Conservation (phyloP, 2,113 vertebrate genomes). For the Hydrochoerus hydrochaeris region DNA sequence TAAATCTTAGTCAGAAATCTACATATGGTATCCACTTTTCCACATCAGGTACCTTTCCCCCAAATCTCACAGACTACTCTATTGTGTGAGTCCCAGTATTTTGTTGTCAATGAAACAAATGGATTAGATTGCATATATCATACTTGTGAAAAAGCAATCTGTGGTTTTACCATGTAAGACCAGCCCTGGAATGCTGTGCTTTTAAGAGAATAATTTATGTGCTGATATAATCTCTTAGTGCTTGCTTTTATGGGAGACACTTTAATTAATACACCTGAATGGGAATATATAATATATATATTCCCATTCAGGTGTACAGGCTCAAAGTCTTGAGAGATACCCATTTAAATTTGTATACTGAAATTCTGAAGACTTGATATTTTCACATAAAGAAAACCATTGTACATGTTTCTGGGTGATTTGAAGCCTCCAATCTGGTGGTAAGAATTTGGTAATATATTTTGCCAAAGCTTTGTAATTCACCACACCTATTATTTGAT, state of each 20-base stretch:
- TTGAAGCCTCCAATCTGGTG: background rate
- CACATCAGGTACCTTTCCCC: background rate
- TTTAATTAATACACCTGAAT: conserved; percentile 4
- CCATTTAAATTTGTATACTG: background rate
- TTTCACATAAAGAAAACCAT: conserved; percentile 7
- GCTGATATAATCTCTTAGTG: background rate
- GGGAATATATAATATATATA: background rate
- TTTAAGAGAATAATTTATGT: background rate
- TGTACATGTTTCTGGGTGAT: background rate
- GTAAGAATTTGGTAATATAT: background rate
- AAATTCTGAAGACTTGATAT: conserved; percentile 8
- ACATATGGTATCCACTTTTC: background rate
- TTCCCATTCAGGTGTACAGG: no score
- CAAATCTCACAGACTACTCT: conserved; percentile 26
- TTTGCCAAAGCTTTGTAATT: conserved; percentile 30
- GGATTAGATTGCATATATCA: background rate
- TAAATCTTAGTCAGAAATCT: background rate
- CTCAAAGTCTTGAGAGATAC: background rate
- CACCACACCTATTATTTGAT: conserved; percentile 4
- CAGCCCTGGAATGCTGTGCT: background rate
- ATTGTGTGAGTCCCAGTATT: background rate
- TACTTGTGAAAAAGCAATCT: background rate
- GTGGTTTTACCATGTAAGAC: background rate
- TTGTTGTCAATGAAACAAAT: background rate
- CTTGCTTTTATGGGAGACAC: background rate